Conservation (phyloP, 2,113 vertebrate genomes). For the Elachura formosa region DNA sequence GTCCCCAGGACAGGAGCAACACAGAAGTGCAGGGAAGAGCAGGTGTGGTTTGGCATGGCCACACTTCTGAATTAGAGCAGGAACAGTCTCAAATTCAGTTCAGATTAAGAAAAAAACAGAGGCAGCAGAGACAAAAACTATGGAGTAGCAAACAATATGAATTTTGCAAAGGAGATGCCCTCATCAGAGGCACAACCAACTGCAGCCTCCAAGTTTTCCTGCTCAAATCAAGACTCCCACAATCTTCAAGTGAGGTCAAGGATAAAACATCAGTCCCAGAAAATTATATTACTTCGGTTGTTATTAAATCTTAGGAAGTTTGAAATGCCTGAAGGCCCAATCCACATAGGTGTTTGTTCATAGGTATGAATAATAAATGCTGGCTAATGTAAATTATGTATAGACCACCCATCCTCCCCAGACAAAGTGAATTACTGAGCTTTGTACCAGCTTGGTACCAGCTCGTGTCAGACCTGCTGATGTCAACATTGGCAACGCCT, state of each 20-base stretch:
- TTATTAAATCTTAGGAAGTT: background rate
- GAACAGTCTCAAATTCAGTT: background rate
- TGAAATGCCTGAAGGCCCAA: background rate
- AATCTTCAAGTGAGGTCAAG: background rate
- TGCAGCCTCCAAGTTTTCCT: background rate
- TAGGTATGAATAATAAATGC: background rate
- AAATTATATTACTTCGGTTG: background rate
- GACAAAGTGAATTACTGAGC: background rate
- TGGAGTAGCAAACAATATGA: rapidly evolving
- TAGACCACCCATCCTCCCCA: background rate
- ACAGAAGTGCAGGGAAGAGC: background rate
- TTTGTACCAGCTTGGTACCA: background rate
- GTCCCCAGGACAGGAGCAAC: background rate
- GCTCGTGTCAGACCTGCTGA: background rate
- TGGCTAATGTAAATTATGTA: background rate
- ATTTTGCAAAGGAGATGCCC: background rate
- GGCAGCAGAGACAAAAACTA: background rate
- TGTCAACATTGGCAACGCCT: rapidly evolving
- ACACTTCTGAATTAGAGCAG: background rate
- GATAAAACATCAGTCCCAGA: background rate
- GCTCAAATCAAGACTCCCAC: background rate
- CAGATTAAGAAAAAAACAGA: background rate
- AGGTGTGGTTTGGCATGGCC: rapidly evolving
- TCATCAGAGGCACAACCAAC: background rate
- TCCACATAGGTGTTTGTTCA: background rate